Evolutionary conservation across 2,888 invertebrate species (phyloP), one percentile per base, ranked within the genome.

Genomic region (Caprella mutica): DNA sequence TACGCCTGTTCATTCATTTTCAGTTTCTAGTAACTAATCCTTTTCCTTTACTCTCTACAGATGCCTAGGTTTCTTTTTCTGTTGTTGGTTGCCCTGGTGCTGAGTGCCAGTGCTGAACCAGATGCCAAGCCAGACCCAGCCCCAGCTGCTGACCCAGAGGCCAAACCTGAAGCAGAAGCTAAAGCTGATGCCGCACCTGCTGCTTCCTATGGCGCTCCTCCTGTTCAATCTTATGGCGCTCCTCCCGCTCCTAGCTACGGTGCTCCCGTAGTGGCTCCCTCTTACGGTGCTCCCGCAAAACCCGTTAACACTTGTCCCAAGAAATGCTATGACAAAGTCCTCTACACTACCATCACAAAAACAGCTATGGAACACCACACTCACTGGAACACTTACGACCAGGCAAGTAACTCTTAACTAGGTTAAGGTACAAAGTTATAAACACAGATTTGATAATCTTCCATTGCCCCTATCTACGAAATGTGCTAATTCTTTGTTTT

Each of bases 291-390:
- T 24, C 62, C 62, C 17, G 58, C 62, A 5, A 59, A 56, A 40
- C 62, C 62, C 2, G 59, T 59, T 38, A 54, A 56, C 42, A 17
- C 26, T n/a, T 62, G 62, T 19, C 62, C 58, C 6, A 62, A 62
- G 54, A 58, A 62, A 42, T 62, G 62, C 42, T 62, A 62, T 29
- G 62, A 62, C n/a, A 62, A 62, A 52, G 59, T 58, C 1, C 51
- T 50, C 19, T 62, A 62, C 56, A 56, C 56, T 27, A 62, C 62
- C 17, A 50, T 62, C 40, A 62, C 62, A 4, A 62, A 62, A 26
- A 54, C 52, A 5, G 62, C 59, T 21, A 57, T 56, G 56, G 62
- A 62, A 24, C 59, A 59, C 35, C 59, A 62, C 56, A 62, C 62
- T 5, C 48, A 46, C 40, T 62, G 62, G 62, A 59, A 43, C 14